Conservation (phyloP, 2,797 vertebrate species). For the Hipposideros larvatus region DNA sequence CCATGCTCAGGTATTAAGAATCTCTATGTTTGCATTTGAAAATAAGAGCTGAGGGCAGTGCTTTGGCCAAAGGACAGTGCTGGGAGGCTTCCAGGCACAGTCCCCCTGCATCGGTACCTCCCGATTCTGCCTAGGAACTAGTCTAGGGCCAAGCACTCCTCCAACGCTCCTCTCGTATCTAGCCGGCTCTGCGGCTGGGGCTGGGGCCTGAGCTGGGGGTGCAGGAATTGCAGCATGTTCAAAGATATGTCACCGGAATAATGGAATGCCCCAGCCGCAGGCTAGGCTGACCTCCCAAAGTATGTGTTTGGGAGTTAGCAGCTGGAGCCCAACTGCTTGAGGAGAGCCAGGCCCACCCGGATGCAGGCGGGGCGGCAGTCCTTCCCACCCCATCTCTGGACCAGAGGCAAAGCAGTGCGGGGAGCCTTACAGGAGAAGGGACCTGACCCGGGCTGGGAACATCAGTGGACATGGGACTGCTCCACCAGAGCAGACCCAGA, state of each 20-base stretch:
- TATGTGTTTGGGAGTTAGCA: constrained; percentile 91
- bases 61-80: not conserved
- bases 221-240: constrained; percentile 88
- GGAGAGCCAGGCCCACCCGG: constrained; percentile 87
- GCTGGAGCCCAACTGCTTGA: constrained; percentile 88
- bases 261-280: constrained; percentile 89
- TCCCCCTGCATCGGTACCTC: not conserved
- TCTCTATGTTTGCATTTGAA: constrained; percentile 3
- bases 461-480: not conserved
- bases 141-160: not conserved
- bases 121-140: not conserved
- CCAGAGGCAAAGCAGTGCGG: not conserved
- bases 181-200: constrained; percentile 73
- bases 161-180: not conserved
- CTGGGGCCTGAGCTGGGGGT: constrained; percentile 86
- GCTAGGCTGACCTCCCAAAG: constrained; percentile 90
- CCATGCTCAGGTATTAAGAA: not conserved
- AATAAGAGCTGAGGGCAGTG: constrained; percentile 25
- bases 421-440: not conserved
- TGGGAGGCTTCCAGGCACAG: not conserved
- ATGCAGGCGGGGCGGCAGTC: constrained; percentile 55
- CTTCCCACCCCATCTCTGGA: not conserved
- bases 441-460: not conserved
- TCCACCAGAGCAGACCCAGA: not conserved
- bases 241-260: constrained; percentile 90